Evolutionary conservation across 2,797 vertebrate species (phyloP).

Genomic region (Hypotaenidia okinawae): DNA sequence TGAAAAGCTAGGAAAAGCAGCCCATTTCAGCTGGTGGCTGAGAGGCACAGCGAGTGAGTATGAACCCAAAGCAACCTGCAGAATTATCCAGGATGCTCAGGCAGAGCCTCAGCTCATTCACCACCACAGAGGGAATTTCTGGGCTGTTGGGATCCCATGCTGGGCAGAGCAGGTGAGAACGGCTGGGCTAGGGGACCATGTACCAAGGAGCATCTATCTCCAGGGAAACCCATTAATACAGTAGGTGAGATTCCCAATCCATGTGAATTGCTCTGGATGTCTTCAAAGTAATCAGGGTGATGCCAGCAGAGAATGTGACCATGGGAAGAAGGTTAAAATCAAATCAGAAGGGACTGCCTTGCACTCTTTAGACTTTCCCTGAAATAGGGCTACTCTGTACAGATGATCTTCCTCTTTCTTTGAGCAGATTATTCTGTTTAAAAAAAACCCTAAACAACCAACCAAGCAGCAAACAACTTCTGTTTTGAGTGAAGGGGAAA

Average conservation of each 20-base stretch:
- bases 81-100: neutral
- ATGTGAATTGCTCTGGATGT: neutral
- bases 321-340: neutral
- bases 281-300: neutral
- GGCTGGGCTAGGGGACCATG: neutral
- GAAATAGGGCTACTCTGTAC: neutral
- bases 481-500: neutral
- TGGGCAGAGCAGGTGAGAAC: neutral
- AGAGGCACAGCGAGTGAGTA: neutral
- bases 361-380: neutral
- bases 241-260: neutral
- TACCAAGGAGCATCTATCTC: neutral
- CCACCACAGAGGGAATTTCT: neutral
- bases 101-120: neutral
- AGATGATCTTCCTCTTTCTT: neutral
- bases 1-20: neutral
- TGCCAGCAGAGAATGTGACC: neutral
- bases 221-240: neutral
- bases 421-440: neutral
- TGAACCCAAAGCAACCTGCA: neutral
- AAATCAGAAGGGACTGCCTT: neutral
- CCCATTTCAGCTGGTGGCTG: neutral
- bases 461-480: neutral
- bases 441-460: neutral
- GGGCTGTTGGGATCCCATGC: neutral